These are phyloP conservation scores for Gymnoscelis rufifasciata DNA, from an alignment of 2,888 invertebrate species.

Conservation along the genomic window DNA sequence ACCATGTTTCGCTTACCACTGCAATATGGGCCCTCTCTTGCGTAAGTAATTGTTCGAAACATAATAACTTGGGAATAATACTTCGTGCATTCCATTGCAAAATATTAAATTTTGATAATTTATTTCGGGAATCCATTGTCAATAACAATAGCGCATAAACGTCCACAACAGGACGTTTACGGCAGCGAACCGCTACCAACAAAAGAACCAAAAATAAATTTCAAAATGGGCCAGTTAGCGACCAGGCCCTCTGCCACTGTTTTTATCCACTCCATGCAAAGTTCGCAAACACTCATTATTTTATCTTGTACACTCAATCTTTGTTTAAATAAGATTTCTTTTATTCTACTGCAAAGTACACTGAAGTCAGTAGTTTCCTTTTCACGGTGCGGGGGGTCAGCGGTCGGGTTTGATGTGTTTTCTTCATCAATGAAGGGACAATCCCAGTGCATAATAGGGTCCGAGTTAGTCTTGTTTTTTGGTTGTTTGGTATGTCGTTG, in stretches of 20 bases:
- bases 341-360: neutral
- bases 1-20: conserved; percentile 6
- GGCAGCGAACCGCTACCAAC: neutral
- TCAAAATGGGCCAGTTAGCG: neutral
- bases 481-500: neutral
- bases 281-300: neutral
- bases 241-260: neutral
- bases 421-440: neutral
- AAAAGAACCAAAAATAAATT: conserved; percentile 1
- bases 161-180: neutral
- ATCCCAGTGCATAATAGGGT: neutral
- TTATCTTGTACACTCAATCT: neutral
- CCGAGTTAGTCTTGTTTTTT: neutral
- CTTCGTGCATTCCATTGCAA: conserved; percentile 13
- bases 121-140: neutral
- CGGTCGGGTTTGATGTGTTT: neutral
- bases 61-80: conserved; percentile 2
- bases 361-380: neutral
- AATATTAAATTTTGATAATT: neutral
- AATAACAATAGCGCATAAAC: neutral
- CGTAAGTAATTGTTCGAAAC: neutral
- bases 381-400: neutral
- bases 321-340: neutral
- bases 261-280: neutral
- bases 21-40: conserved; percentile 6